phyloP scores from a whole-genome alignment of 2,888 invertebrate species.

The Hydraecia micacea region DNA sequence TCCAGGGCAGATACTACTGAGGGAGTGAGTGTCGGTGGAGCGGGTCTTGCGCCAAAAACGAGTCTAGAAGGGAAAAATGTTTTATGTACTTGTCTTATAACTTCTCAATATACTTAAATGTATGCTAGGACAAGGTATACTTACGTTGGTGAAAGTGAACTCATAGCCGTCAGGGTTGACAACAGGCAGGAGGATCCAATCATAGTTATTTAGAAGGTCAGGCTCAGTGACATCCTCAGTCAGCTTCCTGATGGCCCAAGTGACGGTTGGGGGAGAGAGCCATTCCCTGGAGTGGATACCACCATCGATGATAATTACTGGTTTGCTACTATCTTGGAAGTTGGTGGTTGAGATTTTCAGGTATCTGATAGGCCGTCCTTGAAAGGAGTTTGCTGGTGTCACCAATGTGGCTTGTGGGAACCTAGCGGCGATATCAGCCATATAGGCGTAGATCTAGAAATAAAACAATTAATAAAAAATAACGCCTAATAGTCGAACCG shows the following conservation, averaged over 20 bases:
- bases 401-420: conserved; percentile 88
- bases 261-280: conserved; percentile 92
- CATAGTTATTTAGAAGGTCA: conserved; percentile 90
- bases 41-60: conserved; percentile 93
- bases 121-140: background rate
- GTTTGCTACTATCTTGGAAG: conserved; percentile 84
- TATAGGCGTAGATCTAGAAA: conserved; percentile 78
- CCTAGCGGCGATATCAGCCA: conserved; percentile 80
- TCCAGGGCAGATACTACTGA: conserved; percentile 89
- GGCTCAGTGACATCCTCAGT: conserved; percentile 90
- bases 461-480: background rate
- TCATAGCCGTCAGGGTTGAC: conserved; percentile 94
- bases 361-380: conserved; percentile 89
- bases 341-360: conserved; percentile 91
- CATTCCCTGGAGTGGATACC: conserved; percentile 93
- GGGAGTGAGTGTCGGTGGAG: conserved; percentile 79
- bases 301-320: conserved; percentile 91
- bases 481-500: background rate
- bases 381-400: conserved; percentile 87
- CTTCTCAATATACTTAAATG: background rate
- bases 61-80: conserved; percentile 47
- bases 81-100: background rate
- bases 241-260: conserved; percentile 92
- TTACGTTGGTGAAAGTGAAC: conserved; percentile 84
- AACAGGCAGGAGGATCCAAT: conserved; percentile 92